Base-by-base conservation (phyloP, 1,140 invertebrate genomes). In the Druon quercuslanigerum region DNA sequence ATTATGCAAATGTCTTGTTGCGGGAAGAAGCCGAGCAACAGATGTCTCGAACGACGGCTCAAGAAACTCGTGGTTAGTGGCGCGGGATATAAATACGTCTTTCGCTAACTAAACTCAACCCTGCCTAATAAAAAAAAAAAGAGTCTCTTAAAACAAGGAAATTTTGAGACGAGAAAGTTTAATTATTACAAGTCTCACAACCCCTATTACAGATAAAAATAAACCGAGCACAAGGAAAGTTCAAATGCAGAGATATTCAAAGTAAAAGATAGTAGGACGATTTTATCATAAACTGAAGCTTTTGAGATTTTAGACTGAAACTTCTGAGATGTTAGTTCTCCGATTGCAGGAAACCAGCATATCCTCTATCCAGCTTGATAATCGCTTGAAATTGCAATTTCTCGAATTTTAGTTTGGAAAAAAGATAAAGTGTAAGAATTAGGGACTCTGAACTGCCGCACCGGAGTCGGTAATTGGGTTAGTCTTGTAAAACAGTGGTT, bases 1-100 rank as follows among this genome's bases (percentile, higher is more conserved):
- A 82, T 84, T 84, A 84, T 84, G 82, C 80, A 84, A 84, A 84
- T 82, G 80, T 80, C 76, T 81, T 81, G 79, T 83, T 81, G 79
- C 79, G 82, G 77, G 77, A 83, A 83, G 82, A 81, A 83, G 79
- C 78, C 80, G 75, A 80, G 82, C 82, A 83, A 83, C 82, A 83
- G 82, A 83, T 83, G 82, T 81, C 82, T 73, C 76, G 78, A 83
- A 83, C 79, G 82, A 83, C 77, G 51, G 70, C 73, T 33, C 60
- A 13, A 66, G 60, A 66, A 46, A 66, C 60, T 40, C 60, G 60
- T 40, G 57, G 57, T 66, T 66, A 66, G 25, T 66, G 57, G 25
- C 60, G 60, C 40, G 33, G 25, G 60, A 66, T 66, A 66, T 66
- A 66, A 66, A 66, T 66, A 66, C 60, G 60, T 66, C 60, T 66